Percentiles rank a stretch among this genome's conserved stretches.
phyloP scores from a whole-genome alignment of 2,113 vertebrate species.

The Neotragus pygmaeus region DNA sequence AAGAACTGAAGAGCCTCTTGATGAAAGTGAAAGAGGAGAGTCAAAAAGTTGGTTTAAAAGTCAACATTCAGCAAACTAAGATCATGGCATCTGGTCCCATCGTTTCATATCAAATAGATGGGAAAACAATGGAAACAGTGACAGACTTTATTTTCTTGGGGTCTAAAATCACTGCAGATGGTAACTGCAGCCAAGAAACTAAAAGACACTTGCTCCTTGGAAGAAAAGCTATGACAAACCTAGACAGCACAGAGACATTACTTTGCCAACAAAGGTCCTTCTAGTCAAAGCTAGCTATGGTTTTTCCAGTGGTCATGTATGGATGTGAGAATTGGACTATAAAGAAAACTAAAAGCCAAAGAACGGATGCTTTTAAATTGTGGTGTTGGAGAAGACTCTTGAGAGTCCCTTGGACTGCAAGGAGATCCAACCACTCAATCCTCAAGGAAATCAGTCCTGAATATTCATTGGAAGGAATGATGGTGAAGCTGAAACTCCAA shows the following conservation, averaged over 20 bases:
- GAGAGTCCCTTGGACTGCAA: neutral
- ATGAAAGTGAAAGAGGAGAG: neutral
- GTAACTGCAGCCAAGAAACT: neutral
- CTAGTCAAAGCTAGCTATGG: neutral
- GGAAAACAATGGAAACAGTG: neutral
- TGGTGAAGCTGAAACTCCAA: neutral
- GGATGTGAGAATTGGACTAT: neutral
- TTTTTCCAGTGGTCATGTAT: neutral
- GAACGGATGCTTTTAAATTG: neutral
- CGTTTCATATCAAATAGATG: neutral
- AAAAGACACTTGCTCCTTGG: neutral
- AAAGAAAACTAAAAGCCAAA: neutral
- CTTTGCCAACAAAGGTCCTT: neutral
- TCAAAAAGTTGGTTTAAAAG: neutral
- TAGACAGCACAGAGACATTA: neutral
- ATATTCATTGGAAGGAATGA: neutral
- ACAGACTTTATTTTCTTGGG: neutral
- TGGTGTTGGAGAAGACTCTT: neutral
- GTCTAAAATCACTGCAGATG: neutral
- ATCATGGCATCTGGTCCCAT: neutral
- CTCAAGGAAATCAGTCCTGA: neutral
- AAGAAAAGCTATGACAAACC: neutral
- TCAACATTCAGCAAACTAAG: neutral
- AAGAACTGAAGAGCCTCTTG: neutral
- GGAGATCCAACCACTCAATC: neutral